Conservation (phyloP, 2,797 vertebrate species). For the Acanthurus lineatus region DNA sequence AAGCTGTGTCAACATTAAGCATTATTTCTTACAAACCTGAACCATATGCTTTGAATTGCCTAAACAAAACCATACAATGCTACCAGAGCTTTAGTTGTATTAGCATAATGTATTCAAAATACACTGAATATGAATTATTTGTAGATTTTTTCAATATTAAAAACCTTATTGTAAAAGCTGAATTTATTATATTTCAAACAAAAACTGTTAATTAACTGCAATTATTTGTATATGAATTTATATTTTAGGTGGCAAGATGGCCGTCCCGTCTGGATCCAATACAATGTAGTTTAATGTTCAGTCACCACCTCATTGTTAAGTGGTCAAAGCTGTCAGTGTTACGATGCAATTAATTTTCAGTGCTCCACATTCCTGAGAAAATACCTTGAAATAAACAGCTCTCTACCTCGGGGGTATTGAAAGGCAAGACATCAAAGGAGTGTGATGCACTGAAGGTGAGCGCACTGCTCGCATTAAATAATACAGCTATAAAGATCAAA, state of each 20-base stretch:
- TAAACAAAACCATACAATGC: too few species aligned
- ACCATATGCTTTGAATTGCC: too few species aligned
- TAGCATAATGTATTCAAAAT: too few species aligned
- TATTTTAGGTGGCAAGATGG: background rate
- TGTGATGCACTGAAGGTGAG: slow-evolving; percentile 62
- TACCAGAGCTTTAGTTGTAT: too few species aligned
- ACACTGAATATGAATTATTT: too few species aligned
- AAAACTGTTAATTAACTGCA: background rate
- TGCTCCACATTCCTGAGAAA: slow-evolving; percentile 43
- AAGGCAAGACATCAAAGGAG: slow-evolving; percentile 66
- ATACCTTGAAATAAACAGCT: slow-evolving; percentile 64
- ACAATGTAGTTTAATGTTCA: slow-evolving; percentile 1
- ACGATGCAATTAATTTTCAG: slow-evolving; percentile 35
- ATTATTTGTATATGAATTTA: background rate
- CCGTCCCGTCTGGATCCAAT: background rate
- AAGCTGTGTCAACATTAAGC: too few species aligned
- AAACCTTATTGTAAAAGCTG: background rate
- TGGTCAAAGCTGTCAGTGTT: slow-evolving; percentile 30
- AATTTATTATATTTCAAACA: too few species aligned
- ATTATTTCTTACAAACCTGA: too few species aligned
- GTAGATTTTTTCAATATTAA: background rate
- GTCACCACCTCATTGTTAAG: slow-evolving; percentile 22
- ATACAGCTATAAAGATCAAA: slow-evolving; percentile 62
- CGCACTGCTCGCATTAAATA: slow-evolving; percentile 56
- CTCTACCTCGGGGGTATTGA: slow-evolving; percentile 51